Percentiles rank a stretch among this genome's conserved stretches.
phyloP scores from a whole-genome alignment of 2,797 vertebrate species.

The Alca torda region DNA sequence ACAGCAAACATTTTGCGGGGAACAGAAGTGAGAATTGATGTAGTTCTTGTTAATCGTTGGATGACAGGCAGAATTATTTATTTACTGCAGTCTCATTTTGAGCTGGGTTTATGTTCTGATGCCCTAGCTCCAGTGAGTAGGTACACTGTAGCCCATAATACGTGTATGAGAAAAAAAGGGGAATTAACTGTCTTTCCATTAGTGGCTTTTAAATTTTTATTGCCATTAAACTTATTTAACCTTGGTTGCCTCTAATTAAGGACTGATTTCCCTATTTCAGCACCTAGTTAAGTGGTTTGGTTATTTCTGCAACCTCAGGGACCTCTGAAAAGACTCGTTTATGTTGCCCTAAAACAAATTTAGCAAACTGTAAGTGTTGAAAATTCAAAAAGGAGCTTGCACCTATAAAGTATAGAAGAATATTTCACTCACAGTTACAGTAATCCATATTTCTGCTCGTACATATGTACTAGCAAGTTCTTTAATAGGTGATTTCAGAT shows the following conservation, averaged over 20 bases:
- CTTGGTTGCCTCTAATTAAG: neutral
- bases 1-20: neutral
- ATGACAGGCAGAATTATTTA: neutral
- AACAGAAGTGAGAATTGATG: neutral
- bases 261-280: neutral
- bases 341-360: neutral
- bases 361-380: neutral
- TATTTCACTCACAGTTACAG: neutral
- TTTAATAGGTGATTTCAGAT: neutral
- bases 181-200: neutral
- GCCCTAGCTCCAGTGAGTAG: neutral
- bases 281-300: neutral
- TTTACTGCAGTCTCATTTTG: neutral
- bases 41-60: neutral
- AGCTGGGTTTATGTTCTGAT: neutral
- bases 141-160: neutral
- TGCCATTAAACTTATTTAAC: neutral
- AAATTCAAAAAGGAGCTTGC: neutral
- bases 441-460: neutral
- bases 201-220: neutral
- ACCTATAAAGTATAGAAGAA: neutral
- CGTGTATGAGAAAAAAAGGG: neutral
- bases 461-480: neutral
- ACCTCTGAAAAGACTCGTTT: neutral
- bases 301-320: neutral